phyloP scores from a whole-genome alignment of 1,140 invertebrate genomes.

The Sesamia nonagrioides region DNA sequence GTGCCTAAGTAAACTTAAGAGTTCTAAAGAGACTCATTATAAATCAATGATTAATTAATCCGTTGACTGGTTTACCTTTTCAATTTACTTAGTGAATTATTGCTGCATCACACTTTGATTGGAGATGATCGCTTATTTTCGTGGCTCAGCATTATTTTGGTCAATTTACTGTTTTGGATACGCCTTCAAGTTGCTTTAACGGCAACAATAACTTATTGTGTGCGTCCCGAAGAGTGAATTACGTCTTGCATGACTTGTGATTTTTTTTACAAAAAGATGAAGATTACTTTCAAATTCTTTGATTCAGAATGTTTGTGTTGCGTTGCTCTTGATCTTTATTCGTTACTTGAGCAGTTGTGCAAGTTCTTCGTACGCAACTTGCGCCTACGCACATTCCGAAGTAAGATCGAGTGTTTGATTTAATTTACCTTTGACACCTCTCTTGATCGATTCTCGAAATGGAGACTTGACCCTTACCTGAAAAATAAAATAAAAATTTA shows the following conservation, averaged over 20 bases:
- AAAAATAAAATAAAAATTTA: slow-evolving; percentile 34
- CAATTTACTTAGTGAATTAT: slow-evolving; percentile 7
- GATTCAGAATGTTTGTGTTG: slow-evolving; percentile 34
- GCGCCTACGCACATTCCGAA: slow-evolving; percentile 55
- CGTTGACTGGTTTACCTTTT: slow-evolving; percentile 8
- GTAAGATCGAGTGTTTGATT: not conserved
- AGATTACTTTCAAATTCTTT: slow-evolving; percentile 40
- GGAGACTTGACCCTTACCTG: slow-evolving; percentile 51
- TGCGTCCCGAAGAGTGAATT: slow-evolving; percentile 25
- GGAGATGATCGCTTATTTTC: slow-evolving; percentile 6
- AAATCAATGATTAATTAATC: slow-evolving; percentile 9
- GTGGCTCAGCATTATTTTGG: slow-evolving; percentile 21
- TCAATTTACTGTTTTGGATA: slow-evolving; percentile 39
- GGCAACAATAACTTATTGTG: slow-evolving; percentile 43
- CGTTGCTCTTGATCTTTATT: slow-evolving; percentile 47
- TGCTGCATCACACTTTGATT: slow-evolving; percentile 7
- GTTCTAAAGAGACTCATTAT: not conserved
- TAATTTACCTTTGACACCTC: slow-evolving; percentile 52
- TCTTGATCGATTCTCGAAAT: not conserved
- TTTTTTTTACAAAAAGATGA: slow-evolving; percentile 34
- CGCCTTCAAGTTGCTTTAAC: slow-evolving; percentile 6
- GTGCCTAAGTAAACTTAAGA: not conserved
- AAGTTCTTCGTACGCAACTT: slow-evolving; percentile 40
- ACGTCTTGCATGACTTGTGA: slow-evolving; percentile 32
- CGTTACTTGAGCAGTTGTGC: slow-evolving; percentile 43